Evolutionary conservation across 2,797 vertebrate species (phyloP).

Genomic region (Trichosurus vulpecula): DNA sequence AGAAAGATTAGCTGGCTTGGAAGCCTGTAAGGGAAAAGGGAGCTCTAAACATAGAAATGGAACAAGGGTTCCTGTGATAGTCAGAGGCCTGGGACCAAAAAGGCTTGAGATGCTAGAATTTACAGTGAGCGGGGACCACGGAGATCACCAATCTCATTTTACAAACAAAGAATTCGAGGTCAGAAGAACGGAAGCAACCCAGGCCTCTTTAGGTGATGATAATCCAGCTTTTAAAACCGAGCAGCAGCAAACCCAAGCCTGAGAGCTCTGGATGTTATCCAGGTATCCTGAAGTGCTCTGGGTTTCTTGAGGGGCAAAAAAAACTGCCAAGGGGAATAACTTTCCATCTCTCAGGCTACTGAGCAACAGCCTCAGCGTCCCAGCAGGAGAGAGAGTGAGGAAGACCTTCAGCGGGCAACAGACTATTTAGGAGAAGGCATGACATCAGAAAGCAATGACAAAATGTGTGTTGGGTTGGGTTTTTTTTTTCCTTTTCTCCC

Average conservation of each 20-base stretch:
- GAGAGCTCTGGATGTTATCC: neutral
- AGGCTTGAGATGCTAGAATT: neutral
- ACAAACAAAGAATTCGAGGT: neutral
- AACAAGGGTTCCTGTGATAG: neutral
- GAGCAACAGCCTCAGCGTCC: neutral
- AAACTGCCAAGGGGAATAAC: neutral
- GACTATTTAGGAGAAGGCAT: neutral
- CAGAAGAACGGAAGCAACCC: neutral
- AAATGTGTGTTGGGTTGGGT: neutral
- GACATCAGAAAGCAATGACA: neutral
- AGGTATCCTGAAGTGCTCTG: too few relatives aligned
- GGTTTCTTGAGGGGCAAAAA: neutral
- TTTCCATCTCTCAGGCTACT: neutral
- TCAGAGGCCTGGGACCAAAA: neutral
- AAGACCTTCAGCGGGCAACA: too few relatives aligned
- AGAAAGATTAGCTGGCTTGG: neutral
- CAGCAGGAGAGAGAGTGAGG: neutral
- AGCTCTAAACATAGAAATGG: neutral
- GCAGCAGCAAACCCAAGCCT: neutral
- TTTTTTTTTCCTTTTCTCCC: neutral
- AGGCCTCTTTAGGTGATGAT: neutral
- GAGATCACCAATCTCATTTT: neutral
- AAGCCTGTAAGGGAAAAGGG: neutral
- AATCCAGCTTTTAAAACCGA: neutral
- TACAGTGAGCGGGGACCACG: neutral